Evolutionary conservation across 35 echinoderm and acorn worm genomes (phyloP).

Genomic region (Nesometra sesokonis): DNA sequence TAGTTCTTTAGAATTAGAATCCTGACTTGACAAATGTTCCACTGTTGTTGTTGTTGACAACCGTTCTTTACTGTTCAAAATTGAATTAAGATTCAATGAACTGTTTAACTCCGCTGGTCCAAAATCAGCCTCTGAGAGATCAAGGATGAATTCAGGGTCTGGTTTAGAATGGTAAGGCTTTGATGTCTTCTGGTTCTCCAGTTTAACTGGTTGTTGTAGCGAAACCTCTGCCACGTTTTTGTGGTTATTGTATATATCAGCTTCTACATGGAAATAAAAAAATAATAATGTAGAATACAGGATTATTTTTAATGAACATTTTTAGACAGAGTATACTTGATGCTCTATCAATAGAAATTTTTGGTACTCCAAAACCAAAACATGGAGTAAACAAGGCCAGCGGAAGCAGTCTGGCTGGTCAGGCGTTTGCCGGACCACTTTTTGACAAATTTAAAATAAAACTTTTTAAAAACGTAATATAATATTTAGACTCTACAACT

Average conservation of each 20-base stretch:
- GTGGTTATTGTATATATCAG: not conserved
- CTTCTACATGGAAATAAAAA: not conserved
- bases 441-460: too few relatives aligned
- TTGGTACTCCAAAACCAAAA: too few relatives aligned
- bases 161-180: not conserved
- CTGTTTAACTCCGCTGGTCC: slow-evolving; percentile 39
- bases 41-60: not conserved
- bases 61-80: not conserved
- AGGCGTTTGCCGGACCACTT: too few relatives aligned
- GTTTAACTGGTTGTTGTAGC: not conserved
- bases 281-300: not conserved
- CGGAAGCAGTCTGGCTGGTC: too few relatives aligned
- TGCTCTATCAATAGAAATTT: too few relatives aligned
- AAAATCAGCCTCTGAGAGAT: slow-evolving; percentile 95
- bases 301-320: too few relatives aligned
- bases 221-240: not conserved
- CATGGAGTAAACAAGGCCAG: too few relatives aligned
- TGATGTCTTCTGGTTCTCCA: not conserved
- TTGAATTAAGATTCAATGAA: not conserved
- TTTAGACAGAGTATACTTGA: too few relatives aligned
- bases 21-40: not conserved
- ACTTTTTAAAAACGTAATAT: too few relatives aligned
- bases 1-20: not conserved
- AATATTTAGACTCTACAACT: too few relatives aligned
- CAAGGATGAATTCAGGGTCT: slow-evolving; percentile 56